These are phyloP conservation scores for Nycteola revayana DNA, from an alignment of 2,888 invertebrate genomes.

Conservation along the genomic window DNA sequence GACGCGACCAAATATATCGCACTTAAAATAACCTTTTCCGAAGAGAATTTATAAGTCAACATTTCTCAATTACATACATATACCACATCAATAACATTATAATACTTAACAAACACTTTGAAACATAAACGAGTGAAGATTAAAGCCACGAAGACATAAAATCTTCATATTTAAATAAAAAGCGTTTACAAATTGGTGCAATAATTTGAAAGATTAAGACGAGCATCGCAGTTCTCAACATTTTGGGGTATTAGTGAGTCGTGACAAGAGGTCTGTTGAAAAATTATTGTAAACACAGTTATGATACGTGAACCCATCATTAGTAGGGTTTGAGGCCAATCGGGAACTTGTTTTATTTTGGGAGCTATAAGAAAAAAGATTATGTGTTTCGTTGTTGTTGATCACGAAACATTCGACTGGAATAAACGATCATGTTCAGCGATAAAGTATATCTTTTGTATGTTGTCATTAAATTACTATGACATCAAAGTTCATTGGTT, in stretches of 20 bases:
- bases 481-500: too few relatives aligned
- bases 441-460: too few relatives aligned
- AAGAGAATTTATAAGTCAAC: too few relatives aligned
- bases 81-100: too few relatives aligned
- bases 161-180: constrained; percentile 4
- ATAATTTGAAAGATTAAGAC: constrained; percentile 32
- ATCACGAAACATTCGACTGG: too few relatives aligned
- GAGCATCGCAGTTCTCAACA: constrained; percentile 30
- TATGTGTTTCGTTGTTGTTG: constrained; percentile 7
- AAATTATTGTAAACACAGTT: constrained; percentile 36
- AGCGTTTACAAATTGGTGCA: constrained; percentile 24
- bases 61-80: too few relatives aligned
- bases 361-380: constrained; percentile 24
- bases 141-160: not conserved
- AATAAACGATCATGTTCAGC: too few relatives aligned
- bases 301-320: constrained; percentile 33
- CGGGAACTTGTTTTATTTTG: constrained; percentile 41
- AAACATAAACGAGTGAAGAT: too few relatives aligned
- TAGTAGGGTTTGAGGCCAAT: constrained; percentile 37
- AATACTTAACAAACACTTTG: too few relatives aligned
- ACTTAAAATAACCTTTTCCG: too few relatives aligned
- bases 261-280: constrained; percentile 38
- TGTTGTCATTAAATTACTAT: too few relatives aligned
- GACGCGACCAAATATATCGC: too few relatives aligned
- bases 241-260: constrained; percentile 34